Evolutionary conservation across 2,888 invertebrate species (phyloP).

Genomic region (Chorisops tibialis): DNA sequence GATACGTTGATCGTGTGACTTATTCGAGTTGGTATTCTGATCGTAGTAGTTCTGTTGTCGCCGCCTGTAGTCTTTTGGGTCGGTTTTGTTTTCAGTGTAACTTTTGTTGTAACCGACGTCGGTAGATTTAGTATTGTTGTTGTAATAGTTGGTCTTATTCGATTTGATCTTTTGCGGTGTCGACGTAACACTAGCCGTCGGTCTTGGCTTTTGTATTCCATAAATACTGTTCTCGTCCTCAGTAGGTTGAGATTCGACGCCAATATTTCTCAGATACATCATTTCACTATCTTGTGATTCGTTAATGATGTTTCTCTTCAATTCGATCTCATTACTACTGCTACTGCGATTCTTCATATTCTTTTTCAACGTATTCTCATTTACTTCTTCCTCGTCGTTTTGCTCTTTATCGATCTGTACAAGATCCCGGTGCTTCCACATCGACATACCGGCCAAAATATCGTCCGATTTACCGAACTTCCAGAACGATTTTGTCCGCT

Average conservation of each 20-base stretch:
- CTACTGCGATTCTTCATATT: conserved; percentile 7
- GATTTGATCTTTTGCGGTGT: conserved; percentile 19
- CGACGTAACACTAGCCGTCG: neutral
- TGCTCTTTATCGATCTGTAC: conserved; percentile 65
- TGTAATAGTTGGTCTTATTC: conserved; percentile 21
- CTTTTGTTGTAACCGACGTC: conserved; percentile 11
- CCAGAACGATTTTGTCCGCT: conserved; percentile 83
- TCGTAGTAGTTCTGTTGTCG: conserved; percentile 14
- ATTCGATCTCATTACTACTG: neutral
- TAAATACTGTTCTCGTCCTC: conserved; percentile 36
- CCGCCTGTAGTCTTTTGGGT: conserved; percentile 16
- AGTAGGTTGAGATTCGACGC: conserved; percentile 41
- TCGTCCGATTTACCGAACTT: conserved; percentile 74
- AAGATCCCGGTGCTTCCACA: conserved; percentile 81
- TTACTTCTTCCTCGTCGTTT: conserved; percentile 42
- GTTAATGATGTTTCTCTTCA: neutral
- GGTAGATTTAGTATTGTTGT: neutral
- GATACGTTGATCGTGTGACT: conserved; percentile 1
- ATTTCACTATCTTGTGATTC: neutral
- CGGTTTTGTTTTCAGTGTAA: neutral
- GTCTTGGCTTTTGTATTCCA: conserved; percentile 16
- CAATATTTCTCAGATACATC: conserved; percentile 24
- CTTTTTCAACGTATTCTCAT: conserved; percentile 37
- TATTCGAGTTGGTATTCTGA: conserved; percentile 2
- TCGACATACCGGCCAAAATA: conserved; percentile 80